phyloP scores from a whole-genome alignment of 2,888 invertebrate genomes.

The Meteorus cinctellus region DNA sequence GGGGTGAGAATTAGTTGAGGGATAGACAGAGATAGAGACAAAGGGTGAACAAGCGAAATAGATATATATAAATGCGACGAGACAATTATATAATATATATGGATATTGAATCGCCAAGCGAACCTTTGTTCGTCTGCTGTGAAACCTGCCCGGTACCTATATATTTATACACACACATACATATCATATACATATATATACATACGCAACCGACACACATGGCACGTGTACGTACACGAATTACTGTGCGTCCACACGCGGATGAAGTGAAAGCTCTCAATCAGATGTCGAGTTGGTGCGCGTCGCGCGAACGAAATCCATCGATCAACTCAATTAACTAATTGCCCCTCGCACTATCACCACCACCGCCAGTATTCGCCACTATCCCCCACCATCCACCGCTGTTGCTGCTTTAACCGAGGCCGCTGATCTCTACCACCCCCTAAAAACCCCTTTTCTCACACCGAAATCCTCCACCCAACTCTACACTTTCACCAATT shows the following conservation, averaged over 20 bases:
- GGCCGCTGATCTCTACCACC: conserved; percentile 3
- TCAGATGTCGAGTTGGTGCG: conserved; percentile 68
- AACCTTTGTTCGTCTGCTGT: conserved; percentile 54
- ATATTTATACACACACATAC: conserved; percentile 9
- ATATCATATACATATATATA: conserved; percentile 19
- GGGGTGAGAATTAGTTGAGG: conserved; percentile 17
- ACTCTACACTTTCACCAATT: conserved; percentile 13
- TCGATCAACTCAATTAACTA: conserved; percentile 73
- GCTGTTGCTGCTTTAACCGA: background rate
- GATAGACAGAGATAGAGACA: conserved; percentile 38
- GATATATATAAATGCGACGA: conserved; percentile 1
- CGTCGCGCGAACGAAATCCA: conserved; percentile 70
- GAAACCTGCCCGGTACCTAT: conserved; percentile 20
- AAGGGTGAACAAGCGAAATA: conserved; percentile 24
- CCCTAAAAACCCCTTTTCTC: conserved; percentile 1
- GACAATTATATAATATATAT: conserved; percentile 21
- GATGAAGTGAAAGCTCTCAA: conserved; percentile 66
- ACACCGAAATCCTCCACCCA: conserved; percentile 12
- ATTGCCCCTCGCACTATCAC: conserved; percentile 60
- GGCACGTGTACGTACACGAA: conserved; percentile 44
- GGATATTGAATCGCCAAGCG: conserved; percentile 53
- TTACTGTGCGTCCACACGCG: conserved; percentile 47
- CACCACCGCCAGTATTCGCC: conserved; percentile 31
- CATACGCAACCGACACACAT: conserved; percentile 34
- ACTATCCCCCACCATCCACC: conserved; percentile 30